These are phyloP conservation scores for Cydia amplana DNA, from an alignment of 1,140 invertebrate genomes.

Conservation along the genomic window DNA sequence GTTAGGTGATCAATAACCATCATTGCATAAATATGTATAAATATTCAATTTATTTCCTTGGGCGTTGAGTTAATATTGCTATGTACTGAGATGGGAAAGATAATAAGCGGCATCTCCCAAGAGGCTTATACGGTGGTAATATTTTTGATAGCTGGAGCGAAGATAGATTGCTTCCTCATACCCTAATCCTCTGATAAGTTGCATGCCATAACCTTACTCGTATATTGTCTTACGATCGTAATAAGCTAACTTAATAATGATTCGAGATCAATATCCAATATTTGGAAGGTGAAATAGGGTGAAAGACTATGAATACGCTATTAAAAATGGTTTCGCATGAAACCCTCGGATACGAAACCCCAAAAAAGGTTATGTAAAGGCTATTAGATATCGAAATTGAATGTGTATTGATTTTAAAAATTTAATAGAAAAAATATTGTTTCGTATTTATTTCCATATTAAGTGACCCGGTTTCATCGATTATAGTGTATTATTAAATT, in stretches of 20 bases:
- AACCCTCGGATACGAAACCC: too few relatives aligned
- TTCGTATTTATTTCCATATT: too few relatives aligned
- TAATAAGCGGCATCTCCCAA: conserved; percentile 42
- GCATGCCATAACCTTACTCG: background rate
- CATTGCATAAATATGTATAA: too few relatives aligned
- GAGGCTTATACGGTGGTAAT: conserved; percentile 23
- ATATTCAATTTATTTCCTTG: background rate
- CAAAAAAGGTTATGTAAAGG: too few relatives aligned
- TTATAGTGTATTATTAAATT: too few relatives aligned
- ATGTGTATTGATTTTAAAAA: too few relatives aligned
- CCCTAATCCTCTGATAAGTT: conserved; percentile 43
- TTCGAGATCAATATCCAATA: background rate
- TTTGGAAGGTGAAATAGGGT: background rate
- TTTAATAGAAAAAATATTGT: too few relatives aligned
- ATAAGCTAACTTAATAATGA: background rate
- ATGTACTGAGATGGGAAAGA: conserved; percentile 39
- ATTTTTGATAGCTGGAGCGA: conserved; percentile 42
- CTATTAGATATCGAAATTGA: too few relatives aligned
- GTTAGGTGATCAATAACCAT: too few relatives aligned
- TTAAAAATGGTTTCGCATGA: too few relatives aligned
- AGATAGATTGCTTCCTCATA: conserved; percentile 55
- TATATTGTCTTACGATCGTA: conserved; percentile 27
- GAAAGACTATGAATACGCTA: background rate
- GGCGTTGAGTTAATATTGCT: background rate
- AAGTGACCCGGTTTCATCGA: too few relatives aligned